Base-by-base conservation (phyloP, 2,888 invertebrate species). In the Hypena proboscidalis region DNA sequence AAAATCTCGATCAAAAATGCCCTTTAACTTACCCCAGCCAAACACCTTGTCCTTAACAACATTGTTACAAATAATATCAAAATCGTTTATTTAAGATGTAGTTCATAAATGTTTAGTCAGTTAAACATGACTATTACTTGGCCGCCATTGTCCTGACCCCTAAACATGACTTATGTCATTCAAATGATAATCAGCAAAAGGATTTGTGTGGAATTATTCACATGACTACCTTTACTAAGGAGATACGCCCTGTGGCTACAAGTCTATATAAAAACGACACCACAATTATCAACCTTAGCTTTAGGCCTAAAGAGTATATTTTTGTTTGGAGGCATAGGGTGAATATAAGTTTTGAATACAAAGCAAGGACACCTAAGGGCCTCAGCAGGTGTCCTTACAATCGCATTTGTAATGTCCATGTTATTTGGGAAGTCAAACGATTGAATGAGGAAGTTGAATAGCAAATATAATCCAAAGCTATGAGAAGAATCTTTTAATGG, bases 161-260 rank as follows among this genome's bases (percentile, higher is more conserved):
- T 82, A 61, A 76, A 77, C 71, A 78, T 83, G 81, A 86, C 82
- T 86, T 85, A 80, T 88, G 83, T 89, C 85, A 89, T 89, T 88
- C 69, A 87, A 90, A 90, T 90, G 90, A 90, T 88, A 90, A 90
- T 86, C 76, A 75, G 70, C 77, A 79, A 85, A 89, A 89, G 85
- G 88, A 88, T 87, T 90, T 85, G 80, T 86, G 76, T 74, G 68
- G 79, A 85, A 77, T 84, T 82, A 85, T 86, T 89, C 88, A 87
- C 84, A 76, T 84, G 79, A 86, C 75, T 87, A 70, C 78, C 74
- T 83, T 81, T 77, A 85, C 83, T 83, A 82, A 80, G 77, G 73
- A 85, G 90, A 90, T 90, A 90, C 88, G 80, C 90, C 90, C 90
- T 90, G 87, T 89, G 89, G 89, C 87, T 90, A 85, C 50, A 60